Base-by-base conservation (phyloP, 1,140 invertebrate genomes). In the Drosophila persimilis region DNA sequence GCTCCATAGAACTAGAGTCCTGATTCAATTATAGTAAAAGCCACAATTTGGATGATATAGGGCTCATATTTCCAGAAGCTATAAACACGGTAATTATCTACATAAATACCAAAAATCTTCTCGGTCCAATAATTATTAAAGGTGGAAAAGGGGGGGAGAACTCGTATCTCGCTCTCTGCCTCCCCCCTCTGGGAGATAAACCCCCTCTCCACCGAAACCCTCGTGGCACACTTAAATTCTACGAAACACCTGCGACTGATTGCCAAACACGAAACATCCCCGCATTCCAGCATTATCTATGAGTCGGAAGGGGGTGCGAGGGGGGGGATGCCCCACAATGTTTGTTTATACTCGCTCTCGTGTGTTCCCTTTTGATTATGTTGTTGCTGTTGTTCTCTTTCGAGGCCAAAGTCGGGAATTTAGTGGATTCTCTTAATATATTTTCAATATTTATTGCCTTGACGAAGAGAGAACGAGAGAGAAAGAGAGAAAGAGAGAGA, bases 361-460 rank as follows among this genome's bases (percentile, higher is more conserved):
- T 44, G 61, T 31, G 13, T 22, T 9, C 1, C 20, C 9, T 7
- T 46, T 45, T 39, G 31, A 39, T 46, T 7, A 24, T 56, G 45
- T 4, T 20, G 35, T 56, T 52, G 41, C 29, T 53, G 43, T 47
- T 24, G 35, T 45, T 58, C 50, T 52, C 43, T 52, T 55, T 55
- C 9, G n/a, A 4, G 20, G 35, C 13, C 35, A 62, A 75, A 67
- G 31, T 66, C 55, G 45, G 64, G 24, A 26, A 51, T 53, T 58
- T 41, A 44, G 24, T 13, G 31, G 35, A 39, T 43, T 62, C 73
- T 77, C 74, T 74, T 83, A 73, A 62, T 55, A 41, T 59, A 43
- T 62, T 47, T 77, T 60, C 29, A 73, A 77, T 81, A 77, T 70
- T 64, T 74, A 73, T 60, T 39, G 56, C 51, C 39, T 4, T 4